These are phyloP conservation scores for Scolopax rusticola DNA, from an alignment of 2,797 vertebrate species.

Conservation along the genomic window DNA sequence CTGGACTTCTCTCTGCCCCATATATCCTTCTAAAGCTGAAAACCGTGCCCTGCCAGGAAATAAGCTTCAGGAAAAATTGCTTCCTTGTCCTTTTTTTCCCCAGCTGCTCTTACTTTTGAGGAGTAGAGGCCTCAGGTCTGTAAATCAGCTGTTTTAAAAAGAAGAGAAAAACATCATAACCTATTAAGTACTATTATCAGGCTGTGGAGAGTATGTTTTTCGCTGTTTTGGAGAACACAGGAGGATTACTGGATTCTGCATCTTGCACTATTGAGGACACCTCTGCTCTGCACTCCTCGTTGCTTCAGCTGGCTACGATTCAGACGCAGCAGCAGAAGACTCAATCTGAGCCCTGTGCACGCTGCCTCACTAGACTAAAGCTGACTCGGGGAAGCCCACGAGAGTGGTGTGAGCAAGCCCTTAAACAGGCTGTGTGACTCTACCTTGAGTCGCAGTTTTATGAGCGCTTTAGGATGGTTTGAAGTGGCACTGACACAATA, in stretches of 20 bases:
- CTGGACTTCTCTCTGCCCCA: not conserved
- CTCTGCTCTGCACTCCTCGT: not conserved
- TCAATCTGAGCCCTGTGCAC: not conserved
- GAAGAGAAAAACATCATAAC: not conserved
- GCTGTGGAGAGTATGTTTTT: not conserved
- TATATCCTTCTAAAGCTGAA: conserved; percentile 1
- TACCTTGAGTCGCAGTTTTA: not conserved
- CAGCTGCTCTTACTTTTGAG: not conserved
- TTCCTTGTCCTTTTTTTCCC: not conserved
- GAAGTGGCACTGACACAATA: not conserved
- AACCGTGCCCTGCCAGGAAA: not conserved
- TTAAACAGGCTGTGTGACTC: not conserved
- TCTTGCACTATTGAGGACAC: not conserved
- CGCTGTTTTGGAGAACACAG: not conserved
- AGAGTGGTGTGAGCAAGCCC: not conserved
- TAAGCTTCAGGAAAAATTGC: not conserved
- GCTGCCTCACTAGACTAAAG: not conserved
- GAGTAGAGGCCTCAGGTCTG: not conserved
- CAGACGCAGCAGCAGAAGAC: not conserved
- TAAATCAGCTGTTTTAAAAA: not conserved
- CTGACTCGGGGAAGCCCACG: not conserved
- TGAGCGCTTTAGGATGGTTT: not conserved
- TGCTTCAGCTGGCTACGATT: not conserved
- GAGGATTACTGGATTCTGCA: not conserved
- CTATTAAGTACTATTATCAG: not conserved